A percentile compares a stretch with the other conserved stretches of the same genome.
phyloP scores from a whole-genome alignment of 2,113 vertebrate genomes.

The Trematocara marginatum region DNA sequence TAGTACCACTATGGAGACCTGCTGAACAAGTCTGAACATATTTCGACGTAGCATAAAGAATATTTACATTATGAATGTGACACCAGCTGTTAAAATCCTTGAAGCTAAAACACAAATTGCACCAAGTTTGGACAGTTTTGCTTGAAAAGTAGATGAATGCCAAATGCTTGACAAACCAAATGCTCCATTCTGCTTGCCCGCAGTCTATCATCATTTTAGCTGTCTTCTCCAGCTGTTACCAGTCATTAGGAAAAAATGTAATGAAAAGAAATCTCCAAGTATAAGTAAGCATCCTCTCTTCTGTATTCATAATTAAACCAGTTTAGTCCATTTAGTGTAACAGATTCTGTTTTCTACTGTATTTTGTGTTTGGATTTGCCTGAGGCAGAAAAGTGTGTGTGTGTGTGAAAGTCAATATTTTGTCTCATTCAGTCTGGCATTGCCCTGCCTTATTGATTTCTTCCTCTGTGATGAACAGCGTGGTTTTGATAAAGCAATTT shows the following conservation, averaged over 20 bases:
- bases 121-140: not conserved
- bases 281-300: not conserved
- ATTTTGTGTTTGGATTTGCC: not conserved
- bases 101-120: not conserved
- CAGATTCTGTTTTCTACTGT: not conserved
- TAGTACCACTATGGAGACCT: not conserved
- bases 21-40: not conserved
- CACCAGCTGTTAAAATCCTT: not conserved
- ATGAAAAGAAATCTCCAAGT: not conserved
- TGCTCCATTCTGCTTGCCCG: not conserved
- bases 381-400: not conserved
- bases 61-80: not conserved
- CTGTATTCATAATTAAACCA: not conserved
- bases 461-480: not conserved
- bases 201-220: constrained; percentile 17
- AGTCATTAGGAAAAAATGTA: not conserved
- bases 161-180: constrained; percentile 4
- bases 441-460: not conserved
- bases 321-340: not conserved
- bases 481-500: constrained; percentile 5
- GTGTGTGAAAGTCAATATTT: not conserved
- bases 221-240: constrained; percentile 14
- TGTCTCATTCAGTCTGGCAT: not conserved
- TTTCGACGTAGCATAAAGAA: not conserved
- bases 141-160: not conserved